Evolutionary conservation across 1,140 invertebrate species (phyloP).

Genomic region (Sarcophaga bullata): DNA sequence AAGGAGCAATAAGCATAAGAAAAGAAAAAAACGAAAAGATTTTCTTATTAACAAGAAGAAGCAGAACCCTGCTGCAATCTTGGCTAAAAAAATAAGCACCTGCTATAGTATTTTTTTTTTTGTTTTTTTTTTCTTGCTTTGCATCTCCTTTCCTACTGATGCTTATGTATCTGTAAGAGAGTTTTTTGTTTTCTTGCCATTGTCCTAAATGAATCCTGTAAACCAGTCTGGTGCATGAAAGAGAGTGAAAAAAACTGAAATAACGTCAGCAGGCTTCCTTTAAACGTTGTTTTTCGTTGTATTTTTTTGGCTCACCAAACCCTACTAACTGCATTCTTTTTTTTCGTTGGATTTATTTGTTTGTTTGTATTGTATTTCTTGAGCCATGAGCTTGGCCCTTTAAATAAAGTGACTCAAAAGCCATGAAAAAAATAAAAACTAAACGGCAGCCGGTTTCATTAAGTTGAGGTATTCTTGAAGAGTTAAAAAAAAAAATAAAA

Average conservation of each 20-base stretch:
- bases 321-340: conserved; percentile 12
- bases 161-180: background rate
- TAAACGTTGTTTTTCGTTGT: background rate
- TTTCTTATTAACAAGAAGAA: conserved; percentile 16
- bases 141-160: no score
- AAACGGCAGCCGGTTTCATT: conserved; percentile 23
- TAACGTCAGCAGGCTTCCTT: conserved; percentile 22
- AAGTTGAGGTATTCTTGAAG: conserved; percentile 10
- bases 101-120: background rate
- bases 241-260: background rate
- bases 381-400: conserved; percentile 22
- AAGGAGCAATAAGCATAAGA: background rate
- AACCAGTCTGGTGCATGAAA: background rate
- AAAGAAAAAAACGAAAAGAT: conserved; percentile 3
- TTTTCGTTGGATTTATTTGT: background rate
- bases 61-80: conserved; percentile 23
- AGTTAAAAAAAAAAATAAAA: background rate
- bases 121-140: background rate
- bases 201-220: conserved; percentile 26
- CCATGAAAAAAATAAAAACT: background rate
- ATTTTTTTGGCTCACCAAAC: background rate
- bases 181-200: background rate
- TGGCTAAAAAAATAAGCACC: conserved; percentile 17
- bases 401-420: conserved; percentile 7
- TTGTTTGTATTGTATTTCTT: background rate